A percentile compares a stretch with the other conserved stretches of the same genome.
Evolutionary conservation across 2,888 invertebrate genomes (phyloP).

Genomic region (Sturmia bella): DNA sequence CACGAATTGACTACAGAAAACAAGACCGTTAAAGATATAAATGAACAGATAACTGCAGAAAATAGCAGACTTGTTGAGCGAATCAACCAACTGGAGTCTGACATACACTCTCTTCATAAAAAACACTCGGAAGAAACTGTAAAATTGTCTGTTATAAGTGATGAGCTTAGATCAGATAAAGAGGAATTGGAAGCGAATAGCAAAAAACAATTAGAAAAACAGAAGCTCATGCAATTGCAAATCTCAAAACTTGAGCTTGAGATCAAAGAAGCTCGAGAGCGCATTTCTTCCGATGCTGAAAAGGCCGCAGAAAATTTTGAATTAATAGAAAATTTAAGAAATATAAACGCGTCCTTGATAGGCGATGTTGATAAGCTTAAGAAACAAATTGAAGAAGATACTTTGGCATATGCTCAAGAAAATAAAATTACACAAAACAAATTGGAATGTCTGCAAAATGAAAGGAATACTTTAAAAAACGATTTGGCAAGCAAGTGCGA

Average conservation of each 20-base stretch:
- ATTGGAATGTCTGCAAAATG: conserved; percentile 78
- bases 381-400: conserved; percentile 79
- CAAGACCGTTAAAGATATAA: conserved; percentile 74
- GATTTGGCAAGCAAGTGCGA: conserved; percentile 80
- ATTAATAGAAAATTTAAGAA: conserved; percentile 75
- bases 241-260: conserved; percentile 73
- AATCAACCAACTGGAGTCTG: conserved; percentile 73
- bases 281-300: conserved; percentile 73
- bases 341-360: conserved; percentile 76
- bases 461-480: conserved; percentile 79
- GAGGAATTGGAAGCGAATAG: conserved; percentile 70
- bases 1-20: conserved; percentile 77
- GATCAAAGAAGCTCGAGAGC: conserved; percentile 73
- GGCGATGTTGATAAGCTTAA: conserved; percentile 76
- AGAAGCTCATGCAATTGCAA: conserved; percentile 67
- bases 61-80: conserved; percentile 73
- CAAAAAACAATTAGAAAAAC: conserved; percentile 71
- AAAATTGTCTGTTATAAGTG: conserved; percentile 64
- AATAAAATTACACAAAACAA: conserved; percentile 77
- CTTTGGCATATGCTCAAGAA: conserved; percentile 78
- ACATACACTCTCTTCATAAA: conserved; percentile 74
- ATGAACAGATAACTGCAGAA: conserved; percentile 74
- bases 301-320: conserved; percentile 73
- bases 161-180: conserved; percentile 68
- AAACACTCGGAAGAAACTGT: conserved; percentile 76